These are phyloP conservation scores for Drosophila insularis DNA, from an alignment of 1,140 invertebrate genomes.

Conservation along the genomic window DNA sequence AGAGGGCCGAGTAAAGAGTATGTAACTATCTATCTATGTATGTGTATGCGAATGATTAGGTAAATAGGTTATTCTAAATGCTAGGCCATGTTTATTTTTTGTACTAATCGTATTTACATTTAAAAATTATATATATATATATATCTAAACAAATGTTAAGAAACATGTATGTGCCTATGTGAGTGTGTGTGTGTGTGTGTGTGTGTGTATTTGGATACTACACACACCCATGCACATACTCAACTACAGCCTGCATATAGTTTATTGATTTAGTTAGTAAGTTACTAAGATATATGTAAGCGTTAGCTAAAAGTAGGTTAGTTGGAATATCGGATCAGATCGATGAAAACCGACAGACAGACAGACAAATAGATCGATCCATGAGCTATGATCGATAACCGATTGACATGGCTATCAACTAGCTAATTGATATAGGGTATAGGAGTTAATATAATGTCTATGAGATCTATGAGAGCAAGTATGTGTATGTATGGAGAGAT, in stretches of 20 bases:
- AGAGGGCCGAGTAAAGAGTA: background rate
- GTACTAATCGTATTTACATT: too few relatives aligned
- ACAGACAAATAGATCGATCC: background rate
- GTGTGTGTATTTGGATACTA: background rate
- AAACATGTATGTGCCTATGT: background rate
- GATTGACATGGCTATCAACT: background rate
- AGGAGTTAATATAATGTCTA: background rate
- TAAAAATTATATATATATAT: background rate
- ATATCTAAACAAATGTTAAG: background rate
- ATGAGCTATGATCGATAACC: background rate
- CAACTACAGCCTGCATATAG: background rate
- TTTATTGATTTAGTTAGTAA: conserved; percentile 13
- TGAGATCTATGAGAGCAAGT: background rate
- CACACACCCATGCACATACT: background rate
- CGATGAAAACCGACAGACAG: background rate
- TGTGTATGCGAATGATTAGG: background rate
- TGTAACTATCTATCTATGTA: background rate
- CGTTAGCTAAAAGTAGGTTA: background rate
- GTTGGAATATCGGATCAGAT: background rate
- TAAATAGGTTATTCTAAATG: background rate
- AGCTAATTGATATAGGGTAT: background rate
- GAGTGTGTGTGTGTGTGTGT: background rate
- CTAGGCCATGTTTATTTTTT: background rate
- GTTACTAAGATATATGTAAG: background rate
- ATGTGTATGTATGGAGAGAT: background rate